These are phyloP conservation scores for Chanos chanos DNA, from an alignment of 2,797 vertebrate genomes.

Conservation along the genomic window DNA sequence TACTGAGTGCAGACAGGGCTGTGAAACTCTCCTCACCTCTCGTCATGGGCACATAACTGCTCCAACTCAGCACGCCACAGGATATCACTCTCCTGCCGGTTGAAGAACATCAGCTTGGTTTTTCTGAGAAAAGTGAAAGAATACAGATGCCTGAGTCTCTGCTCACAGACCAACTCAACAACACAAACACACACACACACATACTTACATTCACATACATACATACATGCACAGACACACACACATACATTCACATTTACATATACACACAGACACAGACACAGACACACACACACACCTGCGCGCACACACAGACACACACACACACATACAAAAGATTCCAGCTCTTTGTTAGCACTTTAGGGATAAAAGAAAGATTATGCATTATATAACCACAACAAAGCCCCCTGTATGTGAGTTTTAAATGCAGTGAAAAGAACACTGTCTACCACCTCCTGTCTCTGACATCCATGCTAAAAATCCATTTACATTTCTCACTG, in stretches of 20 bases:
- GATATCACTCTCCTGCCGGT: conserved; percentile 86
- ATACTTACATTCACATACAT: too few species aligned
- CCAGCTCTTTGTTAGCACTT: background rate
- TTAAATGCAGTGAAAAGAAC: too few species aligned
- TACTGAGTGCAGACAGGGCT: background rate
- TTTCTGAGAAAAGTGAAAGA: conserved; percentile 70
- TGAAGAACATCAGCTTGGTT: conserved; percentile 88
- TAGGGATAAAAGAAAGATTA: background rate
- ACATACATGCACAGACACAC: background rate
- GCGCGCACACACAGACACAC: background rate
- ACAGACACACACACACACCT: too few species aligned
- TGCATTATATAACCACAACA: background rate
- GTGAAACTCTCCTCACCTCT: conserved; percentile 75
- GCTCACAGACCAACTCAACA: too few species aligned
- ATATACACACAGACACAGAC: background rate
- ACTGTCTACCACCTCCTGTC: too few species aligned
- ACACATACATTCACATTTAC: too few species aligned
- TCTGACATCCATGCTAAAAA: too few species aligned
- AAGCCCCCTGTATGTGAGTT: background rate
- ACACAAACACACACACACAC: background rate
- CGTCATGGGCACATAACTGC: conserved; percentile 70
- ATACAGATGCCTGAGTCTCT: too few species aligned
- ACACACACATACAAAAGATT: too few species aligned
- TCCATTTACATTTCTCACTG: too few species aligned
- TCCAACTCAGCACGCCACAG: conserved; percentile 84